Conservation (phyloP, 2,888 invertebrate species). For the Danaus chrysippus region DNA sequence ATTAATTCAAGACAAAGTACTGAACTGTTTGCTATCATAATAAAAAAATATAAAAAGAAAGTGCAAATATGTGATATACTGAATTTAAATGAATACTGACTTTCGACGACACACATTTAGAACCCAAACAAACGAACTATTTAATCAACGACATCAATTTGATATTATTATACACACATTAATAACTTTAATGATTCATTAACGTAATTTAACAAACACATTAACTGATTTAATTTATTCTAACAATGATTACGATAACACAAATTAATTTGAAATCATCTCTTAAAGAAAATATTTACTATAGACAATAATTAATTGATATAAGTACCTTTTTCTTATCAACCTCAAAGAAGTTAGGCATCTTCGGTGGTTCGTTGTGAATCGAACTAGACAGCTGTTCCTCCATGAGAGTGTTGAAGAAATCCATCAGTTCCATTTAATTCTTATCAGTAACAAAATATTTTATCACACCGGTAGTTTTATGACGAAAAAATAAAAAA, state of each 20-base stretch:
- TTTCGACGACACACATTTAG: constrained; percentile 23
- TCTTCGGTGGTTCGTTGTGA: constrained; percentile 58
- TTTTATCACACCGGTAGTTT: constrained; percentile 40
- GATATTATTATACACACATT: too few species aligned
- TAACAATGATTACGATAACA: not conserved
- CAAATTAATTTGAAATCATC: too few species aligned
- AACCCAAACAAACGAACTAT: too few species aligned
- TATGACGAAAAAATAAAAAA: constrained; percentile 41
- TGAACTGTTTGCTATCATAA: constrained; percentile 9
- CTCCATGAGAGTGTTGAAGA: constrained; percentile 63
- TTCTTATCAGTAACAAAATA: constrained; percentile 40
- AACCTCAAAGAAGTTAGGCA: constrained; percentile 71
- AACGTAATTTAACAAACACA: too few species aligned
- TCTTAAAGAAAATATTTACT: not conserved
- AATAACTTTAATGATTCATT: too few species aligned
- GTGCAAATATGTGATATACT: constrained; percentile 19
- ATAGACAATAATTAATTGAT: not conserved
- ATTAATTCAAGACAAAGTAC: not conserved
- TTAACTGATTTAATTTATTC: not conserved
- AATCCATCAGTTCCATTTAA: constrained; percentile 70
- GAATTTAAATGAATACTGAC: constrained; percentile 11
- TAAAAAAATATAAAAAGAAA: constrained; percentile 13
- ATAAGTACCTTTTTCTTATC: constrained; percentile 68
- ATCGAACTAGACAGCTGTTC: constrained; percentile 52
- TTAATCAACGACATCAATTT: too few species aligned